phyloP scores from a whole-genome alignment of 2,888 invertebrate species.

The Phania funesta region DNA sequence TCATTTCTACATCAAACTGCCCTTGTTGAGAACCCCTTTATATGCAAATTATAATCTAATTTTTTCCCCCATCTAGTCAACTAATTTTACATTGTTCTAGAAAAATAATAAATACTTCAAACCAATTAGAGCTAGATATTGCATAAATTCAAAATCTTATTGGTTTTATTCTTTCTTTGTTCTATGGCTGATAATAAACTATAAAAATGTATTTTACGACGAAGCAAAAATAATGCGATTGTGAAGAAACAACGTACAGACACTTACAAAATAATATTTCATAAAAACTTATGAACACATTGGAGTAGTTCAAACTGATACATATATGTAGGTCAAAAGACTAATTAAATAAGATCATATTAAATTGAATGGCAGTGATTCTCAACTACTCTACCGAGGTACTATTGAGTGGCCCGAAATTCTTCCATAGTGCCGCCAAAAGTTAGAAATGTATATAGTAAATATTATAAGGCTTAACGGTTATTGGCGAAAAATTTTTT shows the following conservation, averaged over 20 bases:
- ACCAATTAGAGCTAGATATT: conserved; percentile 50
- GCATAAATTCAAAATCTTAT: conserved; percentile 48
- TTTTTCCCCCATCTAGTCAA: not conserved
- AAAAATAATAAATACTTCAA: conserved; percentile 36
- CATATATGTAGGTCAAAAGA: conserved; percentile 59
- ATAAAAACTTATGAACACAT: not conserved
- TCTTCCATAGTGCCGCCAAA: too few species aligned
- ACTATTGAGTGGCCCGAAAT: too few species aligned
- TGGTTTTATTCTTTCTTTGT: conserved; percentile 10
- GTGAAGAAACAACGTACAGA: not conserved
- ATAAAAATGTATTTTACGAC: too few species aligned
- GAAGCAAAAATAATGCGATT: not conserved
- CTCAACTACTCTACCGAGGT: not conserved
- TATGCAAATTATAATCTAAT: conserved; percentile 55
- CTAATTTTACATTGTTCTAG: conserved; percentile 32
- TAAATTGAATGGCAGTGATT: conserved; percentile 7
- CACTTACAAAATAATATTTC: not conserved
- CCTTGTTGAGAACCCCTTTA: too few species aligned
- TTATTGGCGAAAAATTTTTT: too few species aligned
- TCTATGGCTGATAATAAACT: not conserved
- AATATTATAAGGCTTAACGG: too few species aligned
- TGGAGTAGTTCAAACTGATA: conserved; percentile 12
- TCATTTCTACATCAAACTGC: too few species aligned
- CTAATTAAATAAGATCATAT: conserved; percentile 61
- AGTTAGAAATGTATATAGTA: too few species aligned